Percentiles rank a stretch among this genome's conserved stretches.
Evolutionary conservation across 2,113 vertebrate genomes (phyloP).

Genomic region (Fregata magnificens): DNA sequence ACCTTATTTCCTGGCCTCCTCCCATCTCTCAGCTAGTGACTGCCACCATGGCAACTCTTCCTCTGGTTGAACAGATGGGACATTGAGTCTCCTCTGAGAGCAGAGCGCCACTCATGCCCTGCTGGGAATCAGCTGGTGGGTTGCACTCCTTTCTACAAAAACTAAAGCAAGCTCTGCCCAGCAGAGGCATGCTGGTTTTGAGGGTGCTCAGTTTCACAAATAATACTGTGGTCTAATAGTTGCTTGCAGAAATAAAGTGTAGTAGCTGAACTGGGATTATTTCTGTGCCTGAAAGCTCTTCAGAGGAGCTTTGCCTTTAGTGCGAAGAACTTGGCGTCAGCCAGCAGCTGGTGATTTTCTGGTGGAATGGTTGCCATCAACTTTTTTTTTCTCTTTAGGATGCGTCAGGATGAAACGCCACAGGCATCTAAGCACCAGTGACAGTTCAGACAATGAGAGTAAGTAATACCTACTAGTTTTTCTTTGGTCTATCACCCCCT

Average conservation of each 20-base stretch:
- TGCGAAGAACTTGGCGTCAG: background rate
- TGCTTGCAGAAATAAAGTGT: background rate
- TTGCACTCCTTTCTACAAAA: background rate
- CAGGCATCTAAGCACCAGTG: conserved; percentile 93
- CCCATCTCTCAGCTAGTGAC: background rate
- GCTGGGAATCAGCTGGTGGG: background rate
- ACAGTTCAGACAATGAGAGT: conserved; percentile 99
- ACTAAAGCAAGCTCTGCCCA: background rate
- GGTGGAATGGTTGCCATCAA: conserved; percentile 22
- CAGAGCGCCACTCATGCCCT: background rate
- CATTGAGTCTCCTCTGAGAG: background rate
- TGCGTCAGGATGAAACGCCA: conserved; percentile 97
- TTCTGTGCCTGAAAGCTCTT: background rate
- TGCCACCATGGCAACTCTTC: conserved; percentile 52
- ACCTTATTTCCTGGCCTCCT: conserved; percentile 32
- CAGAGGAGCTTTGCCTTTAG: background rate
- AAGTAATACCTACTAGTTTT: conserved; percentile 72
- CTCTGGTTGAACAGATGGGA: conserved; percentile 53
- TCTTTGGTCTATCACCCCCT: conserved; percentile 41
- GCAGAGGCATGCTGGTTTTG: background rate
- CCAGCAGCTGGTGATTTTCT: conserved; percentile 15
- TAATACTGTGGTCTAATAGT: background rate
- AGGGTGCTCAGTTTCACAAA: background rate
- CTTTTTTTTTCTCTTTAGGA: conserved; percentile 77
- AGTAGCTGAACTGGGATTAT: background rate